A percentile compares a stretch with the other conserved stretches of the same genome.
Evolutionary conservation across 1,140 invertebrate species (phyloP).

Genomic region (Pseudomyrmex concolor): DNA sequence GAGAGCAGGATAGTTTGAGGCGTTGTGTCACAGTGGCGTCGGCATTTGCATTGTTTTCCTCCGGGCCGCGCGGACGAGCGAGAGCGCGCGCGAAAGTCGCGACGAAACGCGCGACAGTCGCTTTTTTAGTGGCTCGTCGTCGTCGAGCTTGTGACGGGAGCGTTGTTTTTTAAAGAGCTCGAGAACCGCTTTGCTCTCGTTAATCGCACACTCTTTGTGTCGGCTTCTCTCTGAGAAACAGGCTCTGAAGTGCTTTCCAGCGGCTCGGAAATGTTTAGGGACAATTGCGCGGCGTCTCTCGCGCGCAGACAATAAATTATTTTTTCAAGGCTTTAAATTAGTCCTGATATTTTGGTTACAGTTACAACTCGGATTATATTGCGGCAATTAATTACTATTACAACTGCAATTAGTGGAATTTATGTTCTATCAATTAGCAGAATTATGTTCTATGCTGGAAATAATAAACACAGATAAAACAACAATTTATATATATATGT

Average conservation of each 20-base stretch:
- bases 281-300: neutral
- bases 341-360: neutral
- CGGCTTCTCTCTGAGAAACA: neutral
- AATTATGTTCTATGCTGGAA: too few species aligned
- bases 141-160: neutral
- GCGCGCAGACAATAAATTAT: neutral
- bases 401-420: too few species aligned
- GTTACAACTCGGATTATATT: too few species aligned
- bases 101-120: constrained; percentile 4
- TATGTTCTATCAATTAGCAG: too few species aligned
- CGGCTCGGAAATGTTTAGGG: neutral
- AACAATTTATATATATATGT: too few species aligned
- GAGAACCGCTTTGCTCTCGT: neutral
- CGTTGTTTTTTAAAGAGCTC: constrained; percentile 9
- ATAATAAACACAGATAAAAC: too few species aligned
- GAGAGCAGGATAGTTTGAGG: constrained; percentile 49
- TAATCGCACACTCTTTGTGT: constrained; percentile 24
- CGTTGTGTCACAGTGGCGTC: constrained; percentile 73
- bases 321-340: constrained; percentile 5
- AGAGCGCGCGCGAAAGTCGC: constrained; percentile 20
- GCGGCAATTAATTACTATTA: too few species aligned
- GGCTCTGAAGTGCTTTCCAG: neutral
- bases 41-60: constrained; percentile 76
- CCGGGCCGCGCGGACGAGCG: constrained; percentile 14
- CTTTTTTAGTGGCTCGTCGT: neutral